phyloP scores from a whole-genome alignment of 2,888 invertebrate species.

The Apantesis nais region DNA sequence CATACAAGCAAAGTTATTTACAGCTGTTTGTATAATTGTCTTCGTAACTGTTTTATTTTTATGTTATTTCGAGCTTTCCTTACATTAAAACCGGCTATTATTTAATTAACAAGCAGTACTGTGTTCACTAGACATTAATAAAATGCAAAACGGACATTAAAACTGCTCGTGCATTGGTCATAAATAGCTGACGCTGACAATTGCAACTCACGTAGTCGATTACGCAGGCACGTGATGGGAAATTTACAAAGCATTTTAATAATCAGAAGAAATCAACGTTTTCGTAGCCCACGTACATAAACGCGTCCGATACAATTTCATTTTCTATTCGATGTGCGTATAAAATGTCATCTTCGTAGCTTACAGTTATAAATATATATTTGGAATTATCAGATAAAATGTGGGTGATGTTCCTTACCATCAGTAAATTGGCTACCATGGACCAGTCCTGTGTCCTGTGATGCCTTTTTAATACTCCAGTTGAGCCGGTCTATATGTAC shows the following conservation, averaged over 20 bases:
- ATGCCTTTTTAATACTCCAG: too few relatives aligned
- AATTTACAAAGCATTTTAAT: conserved; percentile 48
- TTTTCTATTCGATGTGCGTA: conserved; percentile 8
- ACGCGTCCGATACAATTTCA: background rate
- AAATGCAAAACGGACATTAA: conserved; percentile 70
- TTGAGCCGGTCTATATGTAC: too few relatives aligned
- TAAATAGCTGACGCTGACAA: conserved; percentile 65
- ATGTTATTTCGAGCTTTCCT: background rate
- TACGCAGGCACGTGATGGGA: conserved; percentile 56
- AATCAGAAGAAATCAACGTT: conserved; percentile 30
- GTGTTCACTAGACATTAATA: conserved; percentile 57
- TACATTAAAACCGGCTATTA: background rate
- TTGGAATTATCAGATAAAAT: too few relatives aligned
- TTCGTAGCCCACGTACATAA: conserved; percentile 13
- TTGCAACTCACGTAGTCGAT: conserved; percentile 69
- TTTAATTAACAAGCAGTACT: conserved; percentile 30
- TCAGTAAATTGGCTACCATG: too few relatives aligned
- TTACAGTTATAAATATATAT: background rate
- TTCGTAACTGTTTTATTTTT: background rate
- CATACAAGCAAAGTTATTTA: background rate
- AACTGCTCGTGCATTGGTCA: conserved; percentile 51
- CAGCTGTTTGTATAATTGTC: background rate
- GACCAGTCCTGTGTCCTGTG: too few relatives aligned
- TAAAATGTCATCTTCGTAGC: background rate
- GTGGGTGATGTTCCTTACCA: too few relatives aligned